Conservation (phyloP, 2,113 vertebrate genomes). For the Bubalus kerabau region DNA sequence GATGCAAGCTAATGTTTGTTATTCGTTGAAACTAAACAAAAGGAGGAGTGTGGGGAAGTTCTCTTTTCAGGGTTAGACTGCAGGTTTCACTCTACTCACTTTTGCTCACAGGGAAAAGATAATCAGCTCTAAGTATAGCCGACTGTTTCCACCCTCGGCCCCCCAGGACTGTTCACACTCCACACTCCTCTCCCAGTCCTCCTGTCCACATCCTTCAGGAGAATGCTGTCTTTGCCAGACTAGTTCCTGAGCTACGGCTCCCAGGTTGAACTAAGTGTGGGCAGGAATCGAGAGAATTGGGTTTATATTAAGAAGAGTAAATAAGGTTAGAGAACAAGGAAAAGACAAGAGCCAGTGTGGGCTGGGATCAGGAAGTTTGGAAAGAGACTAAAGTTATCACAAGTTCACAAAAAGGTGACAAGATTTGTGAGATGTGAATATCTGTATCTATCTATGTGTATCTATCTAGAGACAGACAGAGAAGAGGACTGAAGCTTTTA, state of each 20-base stretch:
- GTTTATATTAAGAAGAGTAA: neutral
- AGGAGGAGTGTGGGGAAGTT: neutral
- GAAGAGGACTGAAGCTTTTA: neutral
- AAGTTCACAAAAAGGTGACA: neutral
- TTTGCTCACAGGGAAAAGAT: neutral
- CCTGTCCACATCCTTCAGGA: neutral
- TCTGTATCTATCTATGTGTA: neutral
- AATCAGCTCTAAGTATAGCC: no score
- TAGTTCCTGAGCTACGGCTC: neutral
- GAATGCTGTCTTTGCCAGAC: neutral
- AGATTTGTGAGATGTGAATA: neutral
- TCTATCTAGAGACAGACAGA: neutral
- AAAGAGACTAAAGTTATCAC: neutral
- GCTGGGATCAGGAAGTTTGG: neutral
- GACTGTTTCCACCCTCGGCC: accelerated
- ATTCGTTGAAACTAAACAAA: neutral
- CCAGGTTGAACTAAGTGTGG: neutral
- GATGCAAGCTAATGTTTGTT: neutral
- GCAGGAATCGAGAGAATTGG: neutral
- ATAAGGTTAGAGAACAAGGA: neutral
- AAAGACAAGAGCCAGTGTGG: neutral
- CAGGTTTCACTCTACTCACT: neutral
- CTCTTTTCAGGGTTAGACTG: neutral
- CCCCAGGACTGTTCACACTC: no score
- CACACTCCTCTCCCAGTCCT: neutral